These are phyloP conservation scores for Hydrolagus colliei DNA, from an alignment of 2,797 vertebrate genomes.

Conservation along the genomic window DNA sequence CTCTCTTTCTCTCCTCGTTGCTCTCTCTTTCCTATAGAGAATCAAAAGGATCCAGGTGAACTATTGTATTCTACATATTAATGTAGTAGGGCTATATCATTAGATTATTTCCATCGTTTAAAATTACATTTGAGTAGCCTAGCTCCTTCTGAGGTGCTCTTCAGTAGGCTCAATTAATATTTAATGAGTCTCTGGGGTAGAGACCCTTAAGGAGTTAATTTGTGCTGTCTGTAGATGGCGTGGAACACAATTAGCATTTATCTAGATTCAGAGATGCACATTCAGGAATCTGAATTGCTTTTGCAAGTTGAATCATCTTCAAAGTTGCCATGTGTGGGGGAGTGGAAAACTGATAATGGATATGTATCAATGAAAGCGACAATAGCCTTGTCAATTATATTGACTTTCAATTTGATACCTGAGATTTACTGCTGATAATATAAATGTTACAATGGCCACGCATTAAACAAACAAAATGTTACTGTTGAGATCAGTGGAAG, in stretches of 20 bases:
- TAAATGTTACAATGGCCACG: not conserved
- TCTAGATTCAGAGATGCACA: not conserved
- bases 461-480: not conserved
- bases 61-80: constrained; percentile 82
- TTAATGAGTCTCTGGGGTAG: constrained; percentile 44
- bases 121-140: constrained; percentile 47
- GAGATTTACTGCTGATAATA: not conserved
- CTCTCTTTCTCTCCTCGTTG: constrained; percentile 60
- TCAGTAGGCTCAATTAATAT: constrained; percentile 57
- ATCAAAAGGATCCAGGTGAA: constrained; percentile 89
- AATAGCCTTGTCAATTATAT: not conserved
- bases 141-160: constrained; percentile 71
- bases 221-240: constrained; percentile 65
- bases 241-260: not conserved
- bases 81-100: constrained; percentile 70
- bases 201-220: constrained; percentile 76
- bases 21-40: constrained; percentile 84
- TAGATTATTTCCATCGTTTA: constrained; percentile 57
- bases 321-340: not conserved
- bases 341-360: not conserved
- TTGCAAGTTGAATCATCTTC: constrained; percentile 31
- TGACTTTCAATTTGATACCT: not conserved
- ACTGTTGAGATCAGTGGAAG: not conserved
- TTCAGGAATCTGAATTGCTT: constrained; percentile 8
- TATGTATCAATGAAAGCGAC: not conserved